Base-by-base conservation (phyloP, 2,888 invertebrate genomes). In the Eupithecia insigniata region DNA sequence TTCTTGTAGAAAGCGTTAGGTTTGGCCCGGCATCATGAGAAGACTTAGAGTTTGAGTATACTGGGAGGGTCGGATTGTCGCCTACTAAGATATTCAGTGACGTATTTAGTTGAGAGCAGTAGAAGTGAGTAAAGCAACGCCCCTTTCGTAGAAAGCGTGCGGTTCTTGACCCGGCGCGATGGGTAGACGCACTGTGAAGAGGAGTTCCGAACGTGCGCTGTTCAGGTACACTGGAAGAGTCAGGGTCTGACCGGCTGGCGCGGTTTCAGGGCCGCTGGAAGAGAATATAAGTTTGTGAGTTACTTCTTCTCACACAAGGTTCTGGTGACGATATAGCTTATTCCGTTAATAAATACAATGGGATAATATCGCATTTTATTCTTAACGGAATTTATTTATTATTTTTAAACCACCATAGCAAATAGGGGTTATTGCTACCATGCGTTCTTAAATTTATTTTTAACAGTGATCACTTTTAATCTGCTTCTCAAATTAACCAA, bases 1-100 rank as follows among this genome's bases (percentile, higher is more conserved):
- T 99, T 95, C 92, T 99, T 99, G 93, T 99, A 99, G 95, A 99
- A 99, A 89, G 98, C 98, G 89, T 98, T 98, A 70, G 97, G 97
- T 86, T 87, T 98, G 98, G 51, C 97, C 97, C 65, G 98, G 96
- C 66, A 98, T 98, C 70, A 99, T 97, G 82, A 98, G 97, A 89
- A 99, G 96, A 84, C 99, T 98, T 72, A 99, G 73, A 99, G 95
- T 99, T 99, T 86, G 99, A 95, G 93, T 99, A 99, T 73, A 99
- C 99, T 0, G 99, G 99, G 82, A 99, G 95, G 4, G 98, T 97
- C 61, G 99, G 95, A 64, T 90, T 82, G 95, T 96, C 85, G 81
- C 95, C 85, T 84, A 95, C 95, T 1, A 22, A 55, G 26, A 26
- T 55, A 26, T 62, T 32, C 18, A 32, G 36, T 62, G 14, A 10